These are phyloP conservation scores for Thereva nobilitata DNA, from an alignment of 2,888 invertebrate genomes.

Conservation along the genomic window DNA sequence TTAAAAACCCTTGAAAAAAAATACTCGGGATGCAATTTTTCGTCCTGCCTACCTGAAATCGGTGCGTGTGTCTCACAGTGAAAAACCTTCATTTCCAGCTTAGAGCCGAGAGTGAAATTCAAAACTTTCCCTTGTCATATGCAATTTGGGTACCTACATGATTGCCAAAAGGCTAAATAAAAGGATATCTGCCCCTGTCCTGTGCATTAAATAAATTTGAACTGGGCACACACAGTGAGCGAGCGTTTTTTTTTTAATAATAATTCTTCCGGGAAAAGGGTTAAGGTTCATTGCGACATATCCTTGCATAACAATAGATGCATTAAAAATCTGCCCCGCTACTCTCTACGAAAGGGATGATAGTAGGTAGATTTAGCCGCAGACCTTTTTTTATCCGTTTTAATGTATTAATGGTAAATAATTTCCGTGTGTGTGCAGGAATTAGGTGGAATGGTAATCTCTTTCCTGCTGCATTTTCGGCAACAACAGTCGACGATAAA, in stretches of 20 bases:
- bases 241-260: constrained; percentile 1
- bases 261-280: constrained; percentile 15
- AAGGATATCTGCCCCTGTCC: not conserved
- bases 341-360: not conserved
- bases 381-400: constrained; percentile 26
- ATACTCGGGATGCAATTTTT: constrained; percentile 35
- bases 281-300: constrained; percentile 18
- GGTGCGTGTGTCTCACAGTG: not conserved
- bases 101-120: constrained; percentile 14
- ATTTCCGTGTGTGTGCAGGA: too few relatives aligned
- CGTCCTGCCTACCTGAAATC: constrained; percentile 33
- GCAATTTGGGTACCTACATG: not conserved
- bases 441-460: too few relatives aligned
- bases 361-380: not conserved
- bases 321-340: constrained; percentile 29
- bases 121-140: constrained; percentile 31
- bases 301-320: constrained; percentile 29
- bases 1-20: constrained; percentile 21
- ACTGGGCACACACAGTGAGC: constrained; percentile 5
- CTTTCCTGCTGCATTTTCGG: too few relatives aligned
- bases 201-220: too few relatives aligned
- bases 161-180: constrained; percentile 12
- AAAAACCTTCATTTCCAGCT: not conserved
- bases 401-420: constrained; percentile 9
- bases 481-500: too few relatives aligned